Evolutionary conservation across 2,113 vertebrate genomes (phyloP).

Genomic region (Petroica traversi): DNA sequence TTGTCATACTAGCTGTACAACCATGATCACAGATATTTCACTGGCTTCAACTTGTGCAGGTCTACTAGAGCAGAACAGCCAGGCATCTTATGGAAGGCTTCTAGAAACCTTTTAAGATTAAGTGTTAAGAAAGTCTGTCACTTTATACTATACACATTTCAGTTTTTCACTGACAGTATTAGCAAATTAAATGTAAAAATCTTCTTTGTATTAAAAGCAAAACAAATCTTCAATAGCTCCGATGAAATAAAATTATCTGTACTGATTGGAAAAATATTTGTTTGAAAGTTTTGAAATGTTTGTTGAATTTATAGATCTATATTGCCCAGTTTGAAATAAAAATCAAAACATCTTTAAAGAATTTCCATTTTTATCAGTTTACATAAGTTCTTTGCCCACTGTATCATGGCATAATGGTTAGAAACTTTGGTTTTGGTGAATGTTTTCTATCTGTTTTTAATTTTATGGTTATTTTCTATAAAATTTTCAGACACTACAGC

Average conservation of each 20-base stretch:
- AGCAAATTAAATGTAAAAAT: not conserved
- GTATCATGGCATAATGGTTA: not conserved
- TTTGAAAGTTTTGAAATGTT: not conserved
- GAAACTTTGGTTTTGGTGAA: not conserved
- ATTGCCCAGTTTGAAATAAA: not conserved
- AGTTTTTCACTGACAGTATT: not conserved
- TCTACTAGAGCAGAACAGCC: not conserved
- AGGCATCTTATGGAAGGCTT: not conserved
- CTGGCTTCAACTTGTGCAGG: not conserved
- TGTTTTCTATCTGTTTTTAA: not conserved
- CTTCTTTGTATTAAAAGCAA: not conserved
- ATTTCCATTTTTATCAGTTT: not conserved
- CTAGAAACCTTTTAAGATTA: not conserved
- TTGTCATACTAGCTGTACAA: not conserved
- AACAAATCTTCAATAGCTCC: not conserved
- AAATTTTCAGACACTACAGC: not conserved
- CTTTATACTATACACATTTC: not conserved
- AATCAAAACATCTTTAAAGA: not conserved
- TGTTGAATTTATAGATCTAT: not conserved
- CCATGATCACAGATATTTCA: not conserved
- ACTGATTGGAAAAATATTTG: not conserved
- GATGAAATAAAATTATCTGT: not conserved
- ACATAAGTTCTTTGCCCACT: not conserved
- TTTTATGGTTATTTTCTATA: not conserved
- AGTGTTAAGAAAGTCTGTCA: not conserved